Evolutionary conservation across 2,888 invertebrate genomes (phyloP).

Genomic region (Parapristionchus giblindavisi): DNA sequence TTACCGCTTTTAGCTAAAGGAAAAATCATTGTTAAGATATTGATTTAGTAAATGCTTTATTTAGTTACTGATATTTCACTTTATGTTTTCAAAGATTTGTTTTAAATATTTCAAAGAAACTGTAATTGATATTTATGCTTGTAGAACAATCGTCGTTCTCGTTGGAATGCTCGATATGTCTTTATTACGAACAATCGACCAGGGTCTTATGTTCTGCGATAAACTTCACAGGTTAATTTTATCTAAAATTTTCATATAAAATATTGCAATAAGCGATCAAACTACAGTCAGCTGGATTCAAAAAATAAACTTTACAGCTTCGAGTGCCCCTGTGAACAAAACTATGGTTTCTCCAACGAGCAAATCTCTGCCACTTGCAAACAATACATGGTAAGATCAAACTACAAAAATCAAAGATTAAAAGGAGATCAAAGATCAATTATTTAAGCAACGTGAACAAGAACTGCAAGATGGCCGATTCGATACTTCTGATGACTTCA

Average conservation of each 20-base stretch:
- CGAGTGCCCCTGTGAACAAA: constrained; percentile 58
- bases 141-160: constrained; percentile 56
- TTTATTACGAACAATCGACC: constrained; percentile 56
- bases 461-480: constrained; percentile 39
- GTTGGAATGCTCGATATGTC: constrained; percentile 63
- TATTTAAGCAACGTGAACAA: background rate
- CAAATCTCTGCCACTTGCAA: constrained; percentile 53
- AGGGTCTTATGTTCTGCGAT: constrained; percentile 57
- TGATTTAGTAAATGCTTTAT: too few relatives aligned
- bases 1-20: background rate
- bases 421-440: background rate
- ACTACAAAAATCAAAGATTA: constrained; percentile 23
- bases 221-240: constrained; percentile 46
- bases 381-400: constrained; percentile 49
- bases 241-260: background rate
- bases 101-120: too few relatives aligned
- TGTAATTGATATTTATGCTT: background rate
- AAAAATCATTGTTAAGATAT: background rate
- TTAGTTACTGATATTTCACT: too few relatives aligned
- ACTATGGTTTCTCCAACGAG: constrained; percentile 50
- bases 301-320: constrained; percentile 49
- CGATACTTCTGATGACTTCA: constrained; percentile 59
- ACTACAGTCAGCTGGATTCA: too few relatives aligned
- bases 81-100: too few relatives aligned
- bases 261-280: background rate